These are phyloP conservation scores for Drepanosiphum platanoidis DNA, from an alignment of 2,888 invertebrate genomes.

Conservation along the genomic window DNA sequence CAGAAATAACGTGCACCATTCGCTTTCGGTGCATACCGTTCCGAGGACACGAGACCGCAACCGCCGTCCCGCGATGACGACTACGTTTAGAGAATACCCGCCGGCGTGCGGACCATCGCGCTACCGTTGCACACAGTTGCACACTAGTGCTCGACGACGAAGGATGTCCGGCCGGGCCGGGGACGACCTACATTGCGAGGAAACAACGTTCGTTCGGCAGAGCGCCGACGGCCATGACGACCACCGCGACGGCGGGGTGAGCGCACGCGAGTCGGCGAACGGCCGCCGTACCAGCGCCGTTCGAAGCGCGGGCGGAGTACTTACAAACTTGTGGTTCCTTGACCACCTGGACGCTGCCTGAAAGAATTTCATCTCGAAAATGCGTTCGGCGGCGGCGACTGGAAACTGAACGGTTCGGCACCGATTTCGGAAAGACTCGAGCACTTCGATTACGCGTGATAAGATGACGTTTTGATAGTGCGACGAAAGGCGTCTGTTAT, in stretches of 20 bases:
- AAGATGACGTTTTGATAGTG: neutral
- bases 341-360: constrained; percentile 48
- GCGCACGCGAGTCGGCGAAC: neutral
- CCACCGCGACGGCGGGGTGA: neutral
- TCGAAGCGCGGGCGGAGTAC: neutral
- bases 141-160: too few species aligned
- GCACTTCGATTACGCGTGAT: neutral
- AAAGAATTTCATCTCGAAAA: constrained; percentile 40
- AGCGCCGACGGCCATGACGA: too few species aligned
- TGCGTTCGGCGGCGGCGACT: neutral
- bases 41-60: neutral
- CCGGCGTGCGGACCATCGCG: too few species aligned
- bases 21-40: neutral
- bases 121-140: too few species aligned
- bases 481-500: neutral
- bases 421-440: neutral
- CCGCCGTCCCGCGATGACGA: too few species aligned
- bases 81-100: too few species aligned
- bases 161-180: neutral
- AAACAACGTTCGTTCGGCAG: too few species aligned
- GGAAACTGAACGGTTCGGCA: neutral
- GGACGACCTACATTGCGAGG: too few species aligned
- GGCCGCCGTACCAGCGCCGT: neutral
- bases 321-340: constrained; percentile 58
- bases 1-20: neutral